Evolutionary conservation across 2,888 invertebrate species (phyloP), one percentile per base, ranked within the genome.

Genomic region (Lasius platythorax): DNA sequence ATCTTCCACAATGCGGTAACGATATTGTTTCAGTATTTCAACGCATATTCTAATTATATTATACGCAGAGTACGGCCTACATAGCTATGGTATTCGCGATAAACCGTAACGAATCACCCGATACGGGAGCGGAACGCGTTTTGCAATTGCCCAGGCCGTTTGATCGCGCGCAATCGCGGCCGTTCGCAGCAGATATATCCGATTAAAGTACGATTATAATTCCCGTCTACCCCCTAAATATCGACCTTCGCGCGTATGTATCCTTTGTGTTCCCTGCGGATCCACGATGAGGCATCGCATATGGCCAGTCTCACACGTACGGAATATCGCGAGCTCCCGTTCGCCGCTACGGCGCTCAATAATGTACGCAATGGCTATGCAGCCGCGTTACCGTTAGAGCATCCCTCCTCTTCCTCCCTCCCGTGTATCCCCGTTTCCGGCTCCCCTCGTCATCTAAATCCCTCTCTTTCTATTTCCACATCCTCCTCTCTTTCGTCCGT

Each of bases 171-270:
- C 83, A 88, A 87, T 87, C 89, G 83, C 68, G 67, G 53, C 61
- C 78, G 78, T 84, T 82, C 79, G 84, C 84, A 67, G 85, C 64
- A 68, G 82, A 84, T 85, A 85, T 85, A 82, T 67, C 66, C 73
- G 86, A 83, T 88, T 90, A 87, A 92, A 92, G 91, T 91, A 89
- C 91, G 92, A 92, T 93, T 91, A 92, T 93, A 92, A 92, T 92
- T 93, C 91, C 91, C 91, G 89, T 91, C 90, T 91, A 90, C 90
- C 85, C 81, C 50, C 85, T 81, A 87, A 87, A 88, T 53, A 53
- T 89, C 85, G 79, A 81, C 33, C 83, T 64, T 37, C 82, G 85
- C 75, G 66, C 75, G 18, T n/a, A 73, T 79, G 83, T 79, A 83
- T 86, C 87, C 82, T 88, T 81, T 46, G 67, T 61, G 63, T 70